phyloP scores from a whole-genome alignment of 2,113 vertebrate genomes.

The Hyperoodon ampullatus region DNA sequence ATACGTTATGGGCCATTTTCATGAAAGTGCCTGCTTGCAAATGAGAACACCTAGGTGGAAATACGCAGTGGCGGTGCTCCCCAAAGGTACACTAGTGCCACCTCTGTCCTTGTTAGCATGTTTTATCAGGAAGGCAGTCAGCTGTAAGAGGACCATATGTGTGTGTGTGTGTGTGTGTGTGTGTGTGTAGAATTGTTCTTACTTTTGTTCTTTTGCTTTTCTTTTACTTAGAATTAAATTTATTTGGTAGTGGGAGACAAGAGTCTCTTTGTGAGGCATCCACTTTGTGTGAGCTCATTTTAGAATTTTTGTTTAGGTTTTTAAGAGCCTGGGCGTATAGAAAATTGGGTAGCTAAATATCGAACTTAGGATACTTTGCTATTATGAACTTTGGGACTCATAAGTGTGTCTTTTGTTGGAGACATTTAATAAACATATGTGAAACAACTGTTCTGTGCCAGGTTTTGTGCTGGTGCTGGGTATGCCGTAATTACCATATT shows the following conservation, averaged over 20 bases:
- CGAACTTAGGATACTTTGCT: not conserved
- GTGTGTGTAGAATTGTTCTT: not conserved
- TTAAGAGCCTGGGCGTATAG: not conserved
- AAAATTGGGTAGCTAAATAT: not conserved
- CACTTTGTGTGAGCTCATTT: not conserved
- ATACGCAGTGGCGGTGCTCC: not conserved
- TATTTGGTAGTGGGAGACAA: not conserved
- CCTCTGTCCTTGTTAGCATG: not conserved
- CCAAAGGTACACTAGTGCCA: not conserved
- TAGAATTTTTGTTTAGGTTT: not conserved
- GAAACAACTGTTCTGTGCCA: not conserved
- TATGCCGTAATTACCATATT: not conserved
- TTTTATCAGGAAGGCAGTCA: not conserved
- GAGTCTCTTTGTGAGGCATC: not conserved
- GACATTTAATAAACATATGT: not conserved
- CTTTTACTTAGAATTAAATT: not conserved
- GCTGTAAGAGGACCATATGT: not conserved
- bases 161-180: not conserved
- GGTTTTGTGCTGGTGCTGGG: not conserved
- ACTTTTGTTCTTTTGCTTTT: not conserved
- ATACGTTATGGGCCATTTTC: slow-evolving; percentile 56
- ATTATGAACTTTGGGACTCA: not conserved
- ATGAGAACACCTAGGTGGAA: not conserved
- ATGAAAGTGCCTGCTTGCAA: slow-evolving; percentile 42
- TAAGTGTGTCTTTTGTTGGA: not conserved